Conservation (phyloP, 2,888 invertebrate genomes). For the Mactromeris polynyma region DNA sequence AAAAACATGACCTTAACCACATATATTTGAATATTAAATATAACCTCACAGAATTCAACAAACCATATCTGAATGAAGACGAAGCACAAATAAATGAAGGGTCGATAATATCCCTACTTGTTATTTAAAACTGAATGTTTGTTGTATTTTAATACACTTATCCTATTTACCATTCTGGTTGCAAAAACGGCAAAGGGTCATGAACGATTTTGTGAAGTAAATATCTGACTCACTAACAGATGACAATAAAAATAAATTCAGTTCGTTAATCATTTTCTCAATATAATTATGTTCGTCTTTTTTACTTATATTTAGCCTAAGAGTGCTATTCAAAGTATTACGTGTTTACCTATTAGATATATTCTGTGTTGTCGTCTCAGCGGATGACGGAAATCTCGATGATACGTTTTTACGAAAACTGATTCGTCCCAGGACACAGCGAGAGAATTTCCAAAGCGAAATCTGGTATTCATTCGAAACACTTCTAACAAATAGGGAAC, state of each 20-base stretch:
- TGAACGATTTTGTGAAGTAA: not conserved
- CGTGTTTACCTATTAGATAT: not conserved
- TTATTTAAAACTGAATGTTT: too few relatives aligned
- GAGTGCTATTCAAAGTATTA: too few relatives aligned
- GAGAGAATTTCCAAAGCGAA: slow-evolving; percentile 57
- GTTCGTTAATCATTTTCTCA: not conserved
- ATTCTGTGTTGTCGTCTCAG: not conserved
- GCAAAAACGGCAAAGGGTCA: not conserved
- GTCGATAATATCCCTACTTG: too few relatives aligned
- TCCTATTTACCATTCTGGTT: too few relatives aligned
- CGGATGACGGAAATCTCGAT: not conserved
- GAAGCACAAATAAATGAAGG: too few relatives aligned
- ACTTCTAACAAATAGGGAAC: slow-evolving; percentile 68
- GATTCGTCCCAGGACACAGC: slow-evolving; percentile 53
- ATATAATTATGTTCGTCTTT: not conserved
- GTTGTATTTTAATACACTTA: too few relatives aligned
- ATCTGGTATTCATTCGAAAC: slow-evolving; percentile 64
- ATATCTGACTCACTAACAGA: not conserved
- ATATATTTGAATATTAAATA: too few relatives aligned
- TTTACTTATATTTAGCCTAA: not conserved
- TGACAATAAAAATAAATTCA: not conserved
- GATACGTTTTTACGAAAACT: slow-evolving; percentile 44
- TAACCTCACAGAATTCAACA: too few relatives aligned
- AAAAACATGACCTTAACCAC: too few relatives aligned
- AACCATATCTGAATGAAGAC: too few relatives aligned